phyloP scores from a whole-genome alignment of 2,797 vertebrate species.

The Merluccius polli region DNA sequence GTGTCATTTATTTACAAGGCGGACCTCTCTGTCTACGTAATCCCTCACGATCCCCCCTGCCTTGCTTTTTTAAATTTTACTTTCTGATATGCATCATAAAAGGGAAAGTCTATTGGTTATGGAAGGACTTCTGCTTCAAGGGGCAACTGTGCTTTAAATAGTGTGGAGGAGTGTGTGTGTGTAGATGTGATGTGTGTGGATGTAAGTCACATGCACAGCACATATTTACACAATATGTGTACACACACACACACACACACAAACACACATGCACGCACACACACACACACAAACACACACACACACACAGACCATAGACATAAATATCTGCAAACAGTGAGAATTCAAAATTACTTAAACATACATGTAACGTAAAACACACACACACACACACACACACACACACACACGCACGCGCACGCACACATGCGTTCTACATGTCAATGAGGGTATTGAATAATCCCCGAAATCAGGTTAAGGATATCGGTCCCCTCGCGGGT shows the following conservation, averaged over 20 bases:
- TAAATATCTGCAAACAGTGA: neutral
- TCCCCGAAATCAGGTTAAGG: conserved; percentile 46
- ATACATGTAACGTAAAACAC: neutral
- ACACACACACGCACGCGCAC: neutral
- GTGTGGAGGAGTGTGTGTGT: neutral
- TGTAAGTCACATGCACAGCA: neutral
- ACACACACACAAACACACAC: neutral
- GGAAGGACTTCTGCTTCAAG: neutral
- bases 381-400: neutral
- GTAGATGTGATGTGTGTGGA: neutral
- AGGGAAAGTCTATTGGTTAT: neutral
- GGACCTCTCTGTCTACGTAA: conserved; percentile 15
- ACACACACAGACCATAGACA: neutral
- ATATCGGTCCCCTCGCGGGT: conserved; percentile 28
- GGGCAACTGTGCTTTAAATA: neutral
- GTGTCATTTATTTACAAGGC: conserved; percentile 43
- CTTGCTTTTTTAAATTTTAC: conserved; percentile 7
- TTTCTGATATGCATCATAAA: conserved; percentile 11
- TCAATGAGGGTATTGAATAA: conserved; percentile 17
- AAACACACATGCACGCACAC: neutral
- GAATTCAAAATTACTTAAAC: conserved; percentile 1
- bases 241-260: neutral
- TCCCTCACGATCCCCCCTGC: conserved; percentile 8
- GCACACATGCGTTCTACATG: neutral
- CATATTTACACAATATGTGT: neutral